Conservation (phyloP, 2,888 invertebrate species). For the Cheilosia pagana region DNA sequence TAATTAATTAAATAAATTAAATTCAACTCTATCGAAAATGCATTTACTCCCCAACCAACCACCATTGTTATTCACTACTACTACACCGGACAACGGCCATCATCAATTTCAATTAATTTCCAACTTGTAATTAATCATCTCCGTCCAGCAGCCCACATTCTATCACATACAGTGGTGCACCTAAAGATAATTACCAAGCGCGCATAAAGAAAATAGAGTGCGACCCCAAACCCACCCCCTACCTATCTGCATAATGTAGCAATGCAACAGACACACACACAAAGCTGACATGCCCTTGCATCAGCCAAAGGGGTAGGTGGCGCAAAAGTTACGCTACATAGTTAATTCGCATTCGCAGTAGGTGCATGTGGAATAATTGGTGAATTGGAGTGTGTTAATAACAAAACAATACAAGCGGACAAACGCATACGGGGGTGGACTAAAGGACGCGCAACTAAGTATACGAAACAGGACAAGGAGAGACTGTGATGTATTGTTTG, state of each 20-base stretch:
- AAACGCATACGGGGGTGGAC: slow-evolving; percentile 3
- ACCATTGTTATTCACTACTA: slow-evolving; percentile 6
- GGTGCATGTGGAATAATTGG: slow-evolving; percentile 43
- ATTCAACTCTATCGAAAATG: slow-evolving; percentile 44
- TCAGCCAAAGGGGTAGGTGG: slow-evolving; percentile 14
- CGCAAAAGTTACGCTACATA: slow-evolving; percentile 35
- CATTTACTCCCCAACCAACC: slow-evolving; percentile 33
- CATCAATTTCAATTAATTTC: slow-evolving; percentile 72
- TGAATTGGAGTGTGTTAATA: slow-evolving; percentile 72
- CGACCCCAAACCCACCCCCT: slow-evolving; percentile 5
- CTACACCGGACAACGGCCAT: slow-evolving; percentile 26
- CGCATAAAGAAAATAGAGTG: slow-evolving; percentile 37
- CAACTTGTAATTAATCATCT: slow-evolving; percentile 67
- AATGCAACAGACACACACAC: slow-evolving; percentile 57
- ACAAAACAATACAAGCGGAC: slow-evolving; percentile 55
- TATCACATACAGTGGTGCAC: slow-evolving; percentile 26
- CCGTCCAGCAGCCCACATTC: background rate
- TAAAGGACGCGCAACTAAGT: slow-evolving; percentile 17
- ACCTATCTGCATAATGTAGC: slow-evolving; percentile 6
- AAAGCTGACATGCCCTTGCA: background rate
- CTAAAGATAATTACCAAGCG: slow-evolving; percentile 49
- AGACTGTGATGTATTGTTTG: slow-evolving; percentile 53
- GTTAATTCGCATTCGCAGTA: slow-evolving; percentile 24
- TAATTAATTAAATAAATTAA: slow-evolving; percentile 51
- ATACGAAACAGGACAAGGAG: background rate